phyloP scores from a whole-genome alignment of 2,797 vertebrate genomes.

The Paratrypauchen microcephalus region DNA sequence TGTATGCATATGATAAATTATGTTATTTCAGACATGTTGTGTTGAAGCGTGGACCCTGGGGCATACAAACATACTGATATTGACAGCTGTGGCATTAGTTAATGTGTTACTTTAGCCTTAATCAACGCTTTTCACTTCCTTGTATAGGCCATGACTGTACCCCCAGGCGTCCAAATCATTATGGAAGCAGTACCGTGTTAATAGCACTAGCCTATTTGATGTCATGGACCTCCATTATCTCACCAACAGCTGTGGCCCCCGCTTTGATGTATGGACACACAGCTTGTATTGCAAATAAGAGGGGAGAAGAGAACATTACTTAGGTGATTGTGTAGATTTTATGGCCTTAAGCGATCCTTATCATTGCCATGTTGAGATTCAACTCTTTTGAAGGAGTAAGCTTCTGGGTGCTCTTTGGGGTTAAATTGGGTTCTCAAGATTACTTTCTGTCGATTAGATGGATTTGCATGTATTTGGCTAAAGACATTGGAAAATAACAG shows the following conservation, averaged over 20 bases:
- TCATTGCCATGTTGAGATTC: constrained; percentile 44
- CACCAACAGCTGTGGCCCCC: constrained; percentile 49
- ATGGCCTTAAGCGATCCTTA: constrained; percentile 34
- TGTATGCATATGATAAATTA: constrained; percentile 14
- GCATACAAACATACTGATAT: constrained; percentile 16
- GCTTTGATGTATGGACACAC: constrained; percentile 59
- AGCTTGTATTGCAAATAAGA: constrained; percentile 46
- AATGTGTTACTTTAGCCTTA: constrained; percentile 18
- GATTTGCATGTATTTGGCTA: not conserved
- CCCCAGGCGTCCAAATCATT: constrained; percentile 52
- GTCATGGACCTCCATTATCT: constrained; percentile 62
- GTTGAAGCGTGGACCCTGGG: constrained; percentile 22
- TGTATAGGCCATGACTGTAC: constrained; percentile 36
- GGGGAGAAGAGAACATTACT: constrained; percentile 47
- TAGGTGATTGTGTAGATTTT: constrained; percentile 50
- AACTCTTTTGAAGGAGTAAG: constrained; percentile 26
- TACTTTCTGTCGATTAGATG: not conserved
- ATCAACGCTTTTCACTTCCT: constrained; percentile 46
- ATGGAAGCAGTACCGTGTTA: constrained; percentile 61
- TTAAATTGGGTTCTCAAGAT: constrained; percentile 14
- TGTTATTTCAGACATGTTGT: constrained; percentile 16
- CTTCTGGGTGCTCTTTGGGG: constrained; percentile 21
- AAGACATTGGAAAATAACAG: too few relatives aligned
- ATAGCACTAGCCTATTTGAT: constrained; percentile 62
- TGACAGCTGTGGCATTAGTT: constrained; percentile 21